Percentiles rank a stretch among this genome's conserved stretches.
Evolutionary conservation across 1,140 invertebrate species (phyloP).

Genomic region (Dendroctonus valens): DNA sequence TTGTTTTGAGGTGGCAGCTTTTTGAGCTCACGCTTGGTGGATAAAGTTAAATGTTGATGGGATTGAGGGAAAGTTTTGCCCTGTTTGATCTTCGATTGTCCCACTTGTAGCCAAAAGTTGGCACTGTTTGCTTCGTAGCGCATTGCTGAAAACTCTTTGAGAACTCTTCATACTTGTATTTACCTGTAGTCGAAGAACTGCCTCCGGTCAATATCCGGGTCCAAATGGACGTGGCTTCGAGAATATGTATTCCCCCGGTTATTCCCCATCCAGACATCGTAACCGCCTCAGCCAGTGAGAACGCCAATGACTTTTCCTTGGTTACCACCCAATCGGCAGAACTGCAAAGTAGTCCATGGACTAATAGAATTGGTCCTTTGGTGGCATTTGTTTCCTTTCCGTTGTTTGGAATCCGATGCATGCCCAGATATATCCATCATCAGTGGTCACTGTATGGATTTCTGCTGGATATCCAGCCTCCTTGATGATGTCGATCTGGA

Average conservation of each 20-base stretch:
- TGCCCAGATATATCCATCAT: conserved; percentile 68
- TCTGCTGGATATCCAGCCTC: conserved; percentile 52
- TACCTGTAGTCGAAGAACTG: conserved; percentile 15
- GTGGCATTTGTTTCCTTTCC: conserved; percentile 9
- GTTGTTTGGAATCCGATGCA: conserved; percentile 22
- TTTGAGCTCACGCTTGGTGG: no score
- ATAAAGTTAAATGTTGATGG: no score
- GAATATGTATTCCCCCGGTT: conserved; percentile 64
- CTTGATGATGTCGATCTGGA: conserved; percentile 29
- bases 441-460: conserved; percentile 62
- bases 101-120: no score
- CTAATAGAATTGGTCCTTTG: conserved; percentile 61
- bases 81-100: no score
- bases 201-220: conserved; percentile 30
- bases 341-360: conserved; percentile 73
- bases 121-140: no score
- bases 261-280: conserved; percentile 75
- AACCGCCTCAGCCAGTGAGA: conserved; percentile 66
- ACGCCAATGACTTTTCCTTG: conserved; percentile 59
- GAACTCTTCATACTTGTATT: no score
- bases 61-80: no score
- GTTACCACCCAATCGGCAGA: conserved; percentile 70
- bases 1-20: not conserved
- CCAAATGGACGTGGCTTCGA: conserved; percentile 49
- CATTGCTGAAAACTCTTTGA: no score